phyloP scores from a whole-genome alignment of 2,113 vertebrate genomes.

The Dendropsophus ebraccatus region DNA sequence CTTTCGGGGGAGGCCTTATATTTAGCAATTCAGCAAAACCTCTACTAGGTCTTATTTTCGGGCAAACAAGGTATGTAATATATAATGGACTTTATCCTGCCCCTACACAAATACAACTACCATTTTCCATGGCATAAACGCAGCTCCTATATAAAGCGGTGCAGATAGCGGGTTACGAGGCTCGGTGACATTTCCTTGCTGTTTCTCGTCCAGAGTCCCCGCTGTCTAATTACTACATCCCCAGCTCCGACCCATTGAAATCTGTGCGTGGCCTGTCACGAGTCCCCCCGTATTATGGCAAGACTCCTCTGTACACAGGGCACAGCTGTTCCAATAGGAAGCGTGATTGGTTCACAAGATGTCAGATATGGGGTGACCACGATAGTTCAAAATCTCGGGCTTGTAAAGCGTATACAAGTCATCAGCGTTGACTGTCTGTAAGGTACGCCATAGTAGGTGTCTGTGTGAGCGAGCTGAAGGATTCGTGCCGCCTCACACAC shows the following conservation, averaged over 20 bases:
- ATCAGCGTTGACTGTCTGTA: background rate
- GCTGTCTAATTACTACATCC: slow-evolving; percentile 46
- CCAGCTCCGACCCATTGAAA: slow-evolving; percentile 1
- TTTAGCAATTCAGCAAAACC: too few relatives aligned
- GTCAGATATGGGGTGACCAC: background rate
- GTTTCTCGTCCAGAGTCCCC: background rate
- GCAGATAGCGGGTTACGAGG: background rate
- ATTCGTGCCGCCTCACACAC: background rate
- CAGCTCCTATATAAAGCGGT: background rate
- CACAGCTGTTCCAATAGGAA: slow-evolving; percentile 18
- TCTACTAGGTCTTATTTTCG: too few relatives aligned
- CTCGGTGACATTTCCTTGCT: slow-evolving; percentile 9
- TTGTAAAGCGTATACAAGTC: too few relatives aligned
- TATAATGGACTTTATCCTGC: too few relatives aligned
- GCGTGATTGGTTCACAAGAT: background rate
- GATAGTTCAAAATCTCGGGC: too few relatives aligned
- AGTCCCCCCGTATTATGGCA: background rate
- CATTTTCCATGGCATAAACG: too few relatives aligned
- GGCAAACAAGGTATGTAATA: too few relatives aligned
- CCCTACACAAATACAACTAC: too few relatives aligned
- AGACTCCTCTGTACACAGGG: background rate
- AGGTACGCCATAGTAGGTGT: background rate
- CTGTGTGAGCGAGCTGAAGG: background rate
- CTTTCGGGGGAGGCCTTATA: too few relatives aligned
- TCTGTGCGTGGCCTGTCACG: background rate